Base-by-base conservation (phyloP, 2,888 invertebrate genomes). In the Amiota minor region DNA sequence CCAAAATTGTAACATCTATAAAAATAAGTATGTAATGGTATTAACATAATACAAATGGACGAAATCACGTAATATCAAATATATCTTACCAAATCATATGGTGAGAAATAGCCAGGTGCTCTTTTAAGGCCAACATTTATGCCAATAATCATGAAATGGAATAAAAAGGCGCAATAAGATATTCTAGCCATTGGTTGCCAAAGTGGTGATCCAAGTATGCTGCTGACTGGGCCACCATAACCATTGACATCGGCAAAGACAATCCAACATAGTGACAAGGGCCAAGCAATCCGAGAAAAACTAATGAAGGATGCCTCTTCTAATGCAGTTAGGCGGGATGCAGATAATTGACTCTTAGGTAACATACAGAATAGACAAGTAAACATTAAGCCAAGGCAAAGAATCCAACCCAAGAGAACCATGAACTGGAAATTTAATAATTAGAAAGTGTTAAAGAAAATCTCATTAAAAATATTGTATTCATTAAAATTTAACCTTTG, bases 141-240 rank as follows among this genome's bases (percentile, higher is more conserved):
- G 12, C 77, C 73, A 69, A 81, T 77, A 1, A 88, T 62, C 10
- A 86, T 76, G 23, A 86, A 73, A 70, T 88, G 88, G 50, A 79
- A 80, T 1, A 89, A 76, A 20, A 87, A 89, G 72, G 86, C 83
- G 3, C 78, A 78, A 61, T 87, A 89, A 1, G 86, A 86, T 8
- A 89, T 75, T 16, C 81, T 80, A 0, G 84, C 80, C 0, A 88
- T 73, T 0, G 88, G 88, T 23, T 87, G 85, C 87, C 88, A 89
- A 11, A 86, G 65, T 0, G 81, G 75, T 35, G 82, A 80, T 0
- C 86, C 85, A 4, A 88, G 80, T 49, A 88, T 80, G 12, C 78
- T 79, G 72, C 88, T 82, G n/a, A 83, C 80, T 69, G 81, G 71
- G 0, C 89, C 86, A 0, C 86, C 87, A 67, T 86, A 83, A 4